Base-by-base conservation (phyloP, 2,797 vertebrate species). In the Acanthopagrus latus region DNA sequence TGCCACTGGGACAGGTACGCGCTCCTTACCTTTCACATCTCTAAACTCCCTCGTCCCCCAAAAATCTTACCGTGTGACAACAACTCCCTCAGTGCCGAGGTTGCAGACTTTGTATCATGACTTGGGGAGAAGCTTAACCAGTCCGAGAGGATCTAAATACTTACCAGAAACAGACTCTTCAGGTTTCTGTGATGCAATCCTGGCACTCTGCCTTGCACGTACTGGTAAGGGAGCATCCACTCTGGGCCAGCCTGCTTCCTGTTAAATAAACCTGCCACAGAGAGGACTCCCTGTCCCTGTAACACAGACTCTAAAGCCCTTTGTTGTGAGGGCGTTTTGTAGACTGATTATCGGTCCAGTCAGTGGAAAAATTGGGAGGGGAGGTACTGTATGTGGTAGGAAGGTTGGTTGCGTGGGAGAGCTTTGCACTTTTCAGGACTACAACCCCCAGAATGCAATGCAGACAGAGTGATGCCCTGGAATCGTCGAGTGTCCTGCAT, bases 1-100 rank as follows among this genome's bases (percentile, higher is more conserved):
- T 99, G 98, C 98, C 98, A 99, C 98, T 99, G 98, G 98, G 98
- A 99, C 98, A 99, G 98, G 98, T 99, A 99, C 97, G 98, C 95
- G 97, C 96, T 98, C 96, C 95, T 96, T 95, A 95, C 93, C 94
- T 96, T 96, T 95, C 88, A 94, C 95, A 96, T 93, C 93, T 95
- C 94, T 96, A 94, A 94, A 94, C 87, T 89, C 92, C 93, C 92
- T 86, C 87, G 90, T 79, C 92, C 91, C 88, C 88, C 83, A 88
- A 79, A 90, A 89, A 81, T 83, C 80, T 83, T 93, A 90, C 86
- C 75, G 58, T 91, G 91, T 92, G 89, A 91, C 91, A 82, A 80
- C 89, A 88, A 43, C 52, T 58, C 58, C 80, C 84, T 86, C 90
- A 90, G 58, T 91, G 86, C 88, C 62, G 86, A 86, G 86, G 86